Base-by-base conservation (phyloP, 2,888 invertebrate genomes). In the Aphidoletes aphidimyza region DNA sequence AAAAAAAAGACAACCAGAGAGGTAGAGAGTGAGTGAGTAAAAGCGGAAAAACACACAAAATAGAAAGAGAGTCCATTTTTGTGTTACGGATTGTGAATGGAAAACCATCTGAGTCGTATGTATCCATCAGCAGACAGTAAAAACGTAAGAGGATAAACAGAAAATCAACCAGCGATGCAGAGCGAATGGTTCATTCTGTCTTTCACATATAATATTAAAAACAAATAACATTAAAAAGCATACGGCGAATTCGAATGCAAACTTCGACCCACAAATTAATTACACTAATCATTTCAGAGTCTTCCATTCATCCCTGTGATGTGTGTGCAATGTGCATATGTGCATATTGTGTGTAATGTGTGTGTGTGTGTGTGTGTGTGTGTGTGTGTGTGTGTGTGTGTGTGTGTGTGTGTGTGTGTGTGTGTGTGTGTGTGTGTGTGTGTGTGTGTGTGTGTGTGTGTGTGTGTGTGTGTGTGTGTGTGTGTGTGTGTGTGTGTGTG, bases 171-270 rank as follows among this genome's bases (percentile, higher is more conserved):
- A n/a, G n/a, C n/a, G n/a, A n/a, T 9, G 26, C 69, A 30, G 69
- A 30, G 30, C 34, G 34, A 69, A 69, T 30, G 30, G 30, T 19
- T 26, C n/a, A 69, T 30, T n/a, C n/a, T 69, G 69, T 3, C 22
- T 5, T 14, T 30, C 69, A 69, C 69, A 69, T 30, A 69, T 69
- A 14, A 69, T 69, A 69, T 69, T 69, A 69, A 69, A 69, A 69
- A 69, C 69, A 69, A 69, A 69, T 69, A 69, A 69, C 69, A 69
- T 69, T 69, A 69, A 69, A 69, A 69, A 69, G 69, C 69, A 69
- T 69, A 69, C 69, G 69, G 69, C 30, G 69, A 69, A 14, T 69
- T 69, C 69, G 69, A 69, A 69, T 69, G 69, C 69, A 69, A 69
- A 69, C 69, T 69, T 69, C 69, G 69, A 69, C 69, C 69, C 69